phyloP scores from a whole-genome alignment of 2,113 vertebrate genomes.

The Oncorhynchus clarkii region DNA sequence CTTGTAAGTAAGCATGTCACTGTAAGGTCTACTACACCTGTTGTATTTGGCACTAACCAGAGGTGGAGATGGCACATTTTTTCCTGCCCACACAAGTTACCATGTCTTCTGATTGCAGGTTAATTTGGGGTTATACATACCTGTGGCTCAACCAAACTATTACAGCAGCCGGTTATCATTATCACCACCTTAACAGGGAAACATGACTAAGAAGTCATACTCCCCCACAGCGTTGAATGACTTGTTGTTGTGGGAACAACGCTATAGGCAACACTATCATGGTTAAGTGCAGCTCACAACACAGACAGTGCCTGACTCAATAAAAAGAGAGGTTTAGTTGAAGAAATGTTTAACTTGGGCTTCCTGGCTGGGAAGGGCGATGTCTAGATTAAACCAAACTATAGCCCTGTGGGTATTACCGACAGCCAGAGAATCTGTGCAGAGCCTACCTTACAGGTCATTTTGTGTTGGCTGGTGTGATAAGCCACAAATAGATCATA shows the following conservation, averaged over 20 bases:
- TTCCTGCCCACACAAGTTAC: background rate
- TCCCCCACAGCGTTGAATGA: too few species aligned
- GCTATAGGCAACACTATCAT: background rate
- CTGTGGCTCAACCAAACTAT: background rate
- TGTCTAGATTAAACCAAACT: background rate
- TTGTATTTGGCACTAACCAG: background rate
- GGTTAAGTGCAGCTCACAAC: background rate
- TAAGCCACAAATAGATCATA: background rate
- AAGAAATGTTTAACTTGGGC: constrained; percentile 3
- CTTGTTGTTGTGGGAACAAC: background rate
- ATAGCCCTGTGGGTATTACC: background rate
- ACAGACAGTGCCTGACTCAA: background rate
- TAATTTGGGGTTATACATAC: background rate
- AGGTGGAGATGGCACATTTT: background rate
- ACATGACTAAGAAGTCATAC: background rate
- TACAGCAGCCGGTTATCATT: background rate
- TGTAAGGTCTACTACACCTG: too few species aligned
- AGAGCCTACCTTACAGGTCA: background rate
- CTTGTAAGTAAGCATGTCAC: too few species aligned
- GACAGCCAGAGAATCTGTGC: background rate
- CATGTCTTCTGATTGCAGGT: background rate
- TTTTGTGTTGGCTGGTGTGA: background rate
- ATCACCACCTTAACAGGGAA: background rate
- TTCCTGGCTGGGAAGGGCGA: background rate
- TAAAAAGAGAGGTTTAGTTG: background rate